Percentiles rank a stretch among this genome's conserved stretches.
These are phyloP conservation scores for Alectura lathami DNA, from an alignment of 2,113 vertebrate genomes.

Conservation along the genomic window DNA sequence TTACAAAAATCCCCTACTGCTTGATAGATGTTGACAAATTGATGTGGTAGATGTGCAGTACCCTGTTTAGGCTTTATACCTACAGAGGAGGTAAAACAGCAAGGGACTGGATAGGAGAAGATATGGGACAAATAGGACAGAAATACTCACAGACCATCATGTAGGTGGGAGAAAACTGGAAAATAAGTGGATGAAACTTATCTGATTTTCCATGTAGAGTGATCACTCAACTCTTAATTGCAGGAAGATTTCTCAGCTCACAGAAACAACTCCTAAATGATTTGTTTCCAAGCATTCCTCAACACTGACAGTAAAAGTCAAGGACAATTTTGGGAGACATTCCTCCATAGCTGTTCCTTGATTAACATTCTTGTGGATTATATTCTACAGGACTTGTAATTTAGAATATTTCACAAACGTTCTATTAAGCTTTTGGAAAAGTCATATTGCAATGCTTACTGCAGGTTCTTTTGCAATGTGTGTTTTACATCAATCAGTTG, in stretches of 20 bases:
- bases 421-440: neutral
- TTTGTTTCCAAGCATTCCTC: neutral
- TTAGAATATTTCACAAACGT: neutral
- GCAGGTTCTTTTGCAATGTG: neutral
- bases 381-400: neutral
- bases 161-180: neutral
- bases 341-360: neutral
- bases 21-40: neutral
- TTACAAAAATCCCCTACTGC: neutral
- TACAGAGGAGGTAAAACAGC: neutral
- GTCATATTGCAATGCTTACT: neutral
- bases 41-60: neutral
- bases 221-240: neutral
- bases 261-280: accelerated
- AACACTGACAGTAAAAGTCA: neutral
- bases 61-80: neutral
- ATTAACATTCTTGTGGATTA: neutral
- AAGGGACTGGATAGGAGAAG: neutral
- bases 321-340: neutral
- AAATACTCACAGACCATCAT: neutral
- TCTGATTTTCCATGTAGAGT: neutral
- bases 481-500: neutral
- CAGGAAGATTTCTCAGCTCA: neutral
- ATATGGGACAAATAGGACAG: neutral
- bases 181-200: neutral